These are phyloP conservation scores for Apistogramma diplotaenia DNA, from an alignment of 2,113 vertebrate genomes.

Conservation along the genomic window DNA sequence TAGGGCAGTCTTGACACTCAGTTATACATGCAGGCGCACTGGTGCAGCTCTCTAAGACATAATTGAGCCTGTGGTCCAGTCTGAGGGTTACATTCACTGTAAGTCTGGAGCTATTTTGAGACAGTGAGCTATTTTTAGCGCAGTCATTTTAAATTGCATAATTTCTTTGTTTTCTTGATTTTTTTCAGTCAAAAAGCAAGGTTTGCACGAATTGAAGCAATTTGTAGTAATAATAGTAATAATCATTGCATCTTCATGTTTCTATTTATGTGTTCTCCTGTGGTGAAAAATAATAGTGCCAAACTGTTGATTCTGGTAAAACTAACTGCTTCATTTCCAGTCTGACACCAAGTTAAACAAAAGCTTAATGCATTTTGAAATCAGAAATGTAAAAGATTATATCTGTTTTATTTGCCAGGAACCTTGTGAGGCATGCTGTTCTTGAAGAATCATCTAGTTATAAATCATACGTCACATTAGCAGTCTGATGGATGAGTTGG, in stretches of 20 bases:
- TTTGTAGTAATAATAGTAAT: neutral
- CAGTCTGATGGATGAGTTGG: too few species aligned
- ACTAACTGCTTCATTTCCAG: too few species aligned
- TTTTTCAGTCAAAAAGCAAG: too few species aligned
- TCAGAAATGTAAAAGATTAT: neutral
- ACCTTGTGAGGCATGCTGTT: too few species aligned
- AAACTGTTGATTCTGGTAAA: too few species aligned
- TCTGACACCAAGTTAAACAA: neutral
- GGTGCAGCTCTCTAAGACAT: constrained; percentile 22
- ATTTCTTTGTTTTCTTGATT: too few species aligned
- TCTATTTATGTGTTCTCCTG: neutral
- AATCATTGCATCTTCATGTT: neutral
- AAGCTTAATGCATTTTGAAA: neutral
- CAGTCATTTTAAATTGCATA: neutral
- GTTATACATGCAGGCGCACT: constrained; percentile 52
- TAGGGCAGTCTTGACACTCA: constrained; percentile 51
- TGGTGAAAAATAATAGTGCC: neutral
- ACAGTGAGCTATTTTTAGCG: neutral
- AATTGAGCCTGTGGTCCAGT: constrained; percentile 10
- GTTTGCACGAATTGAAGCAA: neutral
- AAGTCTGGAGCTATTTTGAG: neutral
- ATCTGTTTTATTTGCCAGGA: too few species aligned
- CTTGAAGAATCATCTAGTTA: too few species aligned
- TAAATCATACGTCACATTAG: too few species aligned
- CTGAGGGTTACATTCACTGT: neutral